Conservation (phyloP, 2,113 vertebrate genomes). For the Bufo bufo region DNA sequence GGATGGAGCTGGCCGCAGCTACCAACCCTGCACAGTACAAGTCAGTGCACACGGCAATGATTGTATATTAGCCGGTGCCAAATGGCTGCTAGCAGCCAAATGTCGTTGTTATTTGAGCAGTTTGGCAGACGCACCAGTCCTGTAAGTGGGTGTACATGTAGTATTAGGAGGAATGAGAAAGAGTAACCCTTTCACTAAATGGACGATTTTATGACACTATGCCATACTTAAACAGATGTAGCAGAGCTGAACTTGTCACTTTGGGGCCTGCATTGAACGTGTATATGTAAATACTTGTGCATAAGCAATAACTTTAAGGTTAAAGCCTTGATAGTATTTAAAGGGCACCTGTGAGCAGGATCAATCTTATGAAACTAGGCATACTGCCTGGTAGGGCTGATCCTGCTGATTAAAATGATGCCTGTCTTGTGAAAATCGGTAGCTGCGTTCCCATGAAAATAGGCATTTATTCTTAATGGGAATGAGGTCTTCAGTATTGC, state of each 20-base stretch:
- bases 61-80: slow-evolving; percentile 39
- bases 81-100: slow-evolving; percentile 50
- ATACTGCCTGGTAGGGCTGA: no score
- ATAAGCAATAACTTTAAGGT: no score
- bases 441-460: no score
- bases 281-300: no score
- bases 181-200: slow-evolving; percentile 19
- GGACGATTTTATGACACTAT: background rate
- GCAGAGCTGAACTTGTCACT: background rate
- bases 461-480: no score
- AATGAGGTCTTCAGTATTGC: no score
- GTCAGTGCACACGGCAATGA: slow-evolving; percentile 29
- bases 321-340: no score
- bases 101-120: slow-evolving; percentile 54
- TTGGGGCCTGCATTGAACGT: background rate
- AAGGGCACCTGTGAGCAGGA: no score
- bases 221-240: background rate
- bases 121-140: slow-evolving; percentile 35
- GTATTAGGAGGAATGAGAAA: slow-evolving; percentile 2
- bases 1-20: slow-evolving; percentile 28
- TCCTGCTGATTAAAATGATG: no score
- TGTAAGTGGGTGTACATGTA: slow-evolving; percentile 31
- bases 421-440: no score
- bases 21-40: slow-evolving; percentile 43
- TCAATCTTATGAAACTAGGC: no score